phyloP scores from a whole-genome alignment of 1,140 invertebrate genomes.

The Leptopilina clavipes region DNA sequence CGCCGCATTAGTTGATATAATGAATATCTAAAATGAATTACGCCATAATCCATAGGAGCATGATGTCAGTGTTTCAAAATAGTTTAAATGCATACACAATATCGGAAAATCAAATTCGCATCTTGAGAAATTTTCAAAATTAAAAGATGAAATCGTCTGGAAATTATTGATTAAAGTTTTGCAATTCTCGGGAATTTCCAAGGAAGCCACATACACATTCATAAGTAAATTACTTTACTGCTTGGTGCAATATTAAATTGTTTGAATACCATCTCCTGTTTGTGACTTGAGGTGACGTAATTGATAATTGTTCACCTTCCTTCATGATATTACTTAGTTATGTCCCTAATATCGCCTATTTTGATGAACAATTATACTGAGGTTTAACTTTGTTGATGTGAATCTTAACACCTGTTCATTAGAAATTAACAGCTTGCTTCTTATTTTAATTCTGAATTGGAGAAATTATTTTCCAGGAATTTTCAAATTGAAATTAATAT shows the following conservation, averaged over 20 bases:
- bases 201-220: neutral
- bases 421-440: neutral
- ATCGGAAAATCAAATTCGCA: too few relatives aligned
- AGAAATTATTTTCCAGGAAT: too few relatives aligned
- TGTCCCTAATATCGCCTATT: neutral
- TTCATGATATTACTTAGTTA: constrained; percentile 17
- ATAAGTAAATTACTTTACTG: constrained; percentile 1
- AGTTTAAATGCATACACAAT: neutral
- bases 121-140: too few relatives aligned
- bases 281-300: constrained; percentile 20
- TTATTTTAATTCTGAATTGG: neutral
- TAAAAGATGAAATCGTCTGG: neutral
- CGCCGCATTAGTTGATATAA: neutral
- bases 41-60: neutral
- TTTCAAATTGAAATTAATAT: too few relatives aligned
- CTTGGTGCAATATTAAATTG: neutral
- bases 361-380: neutral
- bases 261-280: constrained; percentile 17
- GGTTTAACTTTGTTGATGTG: constrained; percentile 13
- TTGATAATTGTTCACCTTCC: constrained; percentile 19
- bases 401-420: neutral
- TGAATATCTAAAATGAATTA: constrained; percentile 3
- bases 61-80: neutral
- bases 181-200: neutral
- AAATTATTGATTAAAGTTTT: neutral